Percentiles rank a stretch among this genome's conserved stretches.
Conservation (phyloP, 2,888 invertebrate species). For the Punctoribates punctum region DNA sequence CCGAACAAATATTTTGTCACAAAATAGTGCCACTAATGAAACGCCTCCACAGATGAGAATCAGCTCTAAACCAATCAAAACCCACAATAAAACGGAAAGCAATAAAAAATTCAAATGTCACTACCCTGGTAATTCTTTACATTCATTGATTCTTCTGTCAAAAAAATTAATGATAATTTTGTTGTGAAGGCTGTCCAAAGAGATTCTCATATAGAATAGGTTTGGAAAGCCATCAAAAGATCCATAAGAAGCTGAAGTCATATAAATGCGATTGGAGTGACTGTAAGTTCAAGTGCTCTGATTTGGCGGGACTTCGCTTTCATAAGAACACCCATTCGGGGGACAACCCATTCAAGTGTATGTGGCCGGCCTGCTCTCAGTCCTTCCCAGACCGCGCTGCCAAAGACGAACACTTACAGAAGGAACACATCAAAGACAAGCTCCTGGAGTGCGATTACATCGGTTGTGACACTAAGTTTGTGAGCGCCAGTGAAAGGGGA, state of each 20-base stretch:
- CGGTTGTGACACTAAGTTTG: neutral
- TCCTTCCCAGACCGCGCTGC: conserved; percentile 69
- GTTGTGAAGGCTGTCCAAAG: conserved; percentile 9
- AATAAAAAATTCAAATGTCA: conserved; percentile 12
- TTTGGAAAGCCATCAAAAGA: neutral
- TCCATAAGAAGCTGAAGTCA: neutral
- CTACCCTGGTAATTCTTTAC: neutral
- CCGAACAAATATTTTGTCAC: no score
- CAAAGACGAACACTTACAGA: conserved; percentile 11
- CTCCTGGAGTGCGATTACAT: conserved; percentile 18
- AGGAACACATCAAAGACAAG: conserved; percentile 4
- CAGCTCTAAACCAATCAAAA: neutral
- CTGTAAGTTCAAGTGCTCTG: conserved; percentile 33
- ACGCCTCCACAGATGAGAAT: no score
- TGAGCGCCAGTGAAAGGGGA: neutral
- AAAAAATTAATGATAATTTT: neutral
- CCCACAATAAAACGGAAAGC: neutral
- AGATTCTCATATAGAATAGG: neutral
- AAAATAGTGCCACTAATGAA: no score
- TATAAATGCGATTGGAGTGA: conserved; percentile 35
- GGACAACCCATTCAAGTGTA: conserved; percentile 97
- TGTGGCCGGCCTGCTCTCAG: conserved; percentile 76
- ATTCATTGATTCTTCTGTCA: neutral
- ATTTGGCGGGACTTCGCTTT: conserved; percentile 33
- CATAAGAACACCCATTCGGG: conserved; percentile 99